These are phyloP conservation scores for Gortyna flavago DNA, from an alignment of 2,888 invertebrate genomes.

Conservation along the genomic window DNA sequence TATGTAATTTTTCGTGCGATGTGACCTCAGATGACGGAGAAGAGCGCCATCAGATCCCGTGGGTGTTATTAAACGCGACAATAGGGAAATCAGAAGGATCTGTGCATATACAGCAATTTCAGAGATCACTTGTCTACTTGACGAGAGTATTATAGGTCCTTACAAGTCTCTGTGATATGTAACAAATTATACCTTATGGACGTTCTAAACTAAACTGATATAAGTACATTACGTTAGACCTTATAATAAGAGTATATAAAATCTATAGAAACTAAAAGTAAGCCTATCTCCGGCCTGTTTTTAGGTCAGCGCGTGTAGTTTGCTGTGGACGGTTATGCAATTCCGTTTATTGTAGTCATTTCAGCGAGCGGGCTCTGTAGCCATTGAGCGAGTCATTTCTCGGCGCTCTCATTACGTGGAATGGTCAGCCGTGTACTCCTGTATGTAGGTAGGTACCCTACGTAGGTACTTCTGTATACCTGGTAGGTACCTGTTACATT, in stretches of 20 bases:
- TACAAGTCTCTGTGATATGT: not conserved
- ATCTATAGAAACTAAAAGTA: conserved; percentile 35
- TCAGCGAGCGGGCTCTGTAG: conserved; percentile 61
- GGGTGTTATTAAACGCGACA: conserved; percentile 25
- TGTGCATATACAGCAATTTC: conserved; percentile 21
- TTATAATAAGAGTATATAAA: conserved; percentile 15
- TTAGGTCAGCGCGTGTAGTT: conserved; percentile 60
- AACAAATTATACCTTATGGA: not conserved
- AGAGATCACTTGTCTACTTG: conserved; percentile 26
- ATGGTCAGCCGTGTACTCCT: conserved; percentile 64
- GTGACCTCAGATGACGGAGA: conserved; percentile 19
- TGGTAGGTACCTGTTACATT: conserved; percentile 48
- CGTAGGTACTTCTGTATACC: conserved; percentile 16
- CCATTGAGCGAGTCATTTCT: conserved; percentile 70
- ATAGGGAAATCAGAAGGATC: conserved; percentile 50
- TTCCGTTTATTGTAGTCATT: conserved; percentile 72
- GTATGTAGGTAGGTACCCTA: conserved; percentile 4
- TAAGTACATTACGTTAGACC: not conserved
- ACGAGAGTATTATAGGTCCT: not conserved
- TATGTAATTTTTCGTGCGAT: conserved; percentile 35
- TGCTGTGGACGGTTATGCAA: conserved; percentile 66
- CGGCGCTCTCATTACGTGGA: conserved; percentile 67
- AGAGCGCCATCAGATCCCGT: conserved; percentile 27
- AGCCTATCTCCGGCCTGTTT: conserved; percentile 39
- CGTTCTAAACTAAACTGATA: not conserved